A percentile compares a stretch with the other conserved stretches of the same genome.
Conservation (phyloP, 1,140 invertebrate species). For the Drosophila pectinifera region DNA sequence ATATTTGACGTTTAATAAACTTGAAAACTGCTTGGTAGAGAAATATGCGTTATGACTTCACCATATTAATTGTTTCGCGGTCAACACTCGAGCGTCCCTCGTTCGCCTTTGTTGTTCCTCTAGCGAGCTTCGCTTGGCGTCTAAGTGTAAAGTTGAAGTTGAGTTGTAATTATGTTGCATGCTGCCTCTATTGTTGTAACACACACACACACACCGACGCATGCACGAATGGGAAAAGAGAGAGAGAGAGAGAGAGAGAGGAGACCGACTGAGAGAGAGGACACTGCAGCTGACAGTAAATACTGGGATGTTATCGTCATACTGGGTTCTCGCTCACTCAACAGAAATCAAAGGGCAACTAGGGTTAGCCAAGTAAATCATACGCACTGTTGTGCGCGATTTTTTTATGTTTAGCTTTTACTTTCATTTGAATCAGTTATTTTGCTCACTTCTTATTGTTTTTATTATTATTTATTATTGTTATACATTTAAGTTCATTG, state of each 20-base stretch:
- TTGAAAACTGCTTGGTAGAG: slow-evolving; percentile 32
- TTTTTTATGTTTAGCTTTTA: neutral
- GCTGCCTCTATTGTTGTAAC: slow-evolving; percentile 49
- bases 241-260: neutral
- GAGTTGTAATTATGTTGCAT: slow-evolving; percentile 73
- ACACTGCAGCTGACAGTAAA: slow-evolving; percentile 50
- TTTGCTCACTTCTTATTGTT: neutral
- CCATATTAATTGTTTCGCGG: slow-evolving; percentile 1
- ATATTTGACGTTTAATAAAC: slow-evolving; percentile 21
- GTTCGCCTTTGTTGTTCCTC: slow-evolving; percentile 46
- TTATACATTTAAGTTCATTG: neutral
- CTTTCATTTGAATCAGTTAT: too few species aligned
- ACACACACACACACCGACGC: slow-evolving; percentile 7
- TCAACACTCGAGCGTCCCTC: slow-evolving; percentile 7
- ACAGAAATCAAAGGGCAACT: slow-evolving; percentile 28
- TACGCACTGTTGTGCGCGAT: slow-evolving; percentile 38
- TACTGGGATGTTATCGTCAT: slow-evolving; percentile 50
- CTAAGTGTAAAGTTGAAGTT: slow-evolving; percentile 60
- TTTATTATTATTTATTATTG: neutral
- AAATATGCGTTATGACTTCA: slow-evolving; percentile 11
- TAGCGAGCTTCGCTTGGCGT: slow-evolving; percentile 58
- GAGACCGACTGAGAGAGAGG: slow-evolving; percentile 9
- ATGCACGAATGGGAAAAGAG: neutral
- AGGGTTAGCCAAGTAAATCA: slow-evolving; percentile 36
- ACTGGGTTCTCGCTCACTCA: slow-evolving; percentile 28